Evolutionary conservation across 2,797 vertebrate genomes (phyloP).

Genomic region (Amphiprion clarkii): DNA sequence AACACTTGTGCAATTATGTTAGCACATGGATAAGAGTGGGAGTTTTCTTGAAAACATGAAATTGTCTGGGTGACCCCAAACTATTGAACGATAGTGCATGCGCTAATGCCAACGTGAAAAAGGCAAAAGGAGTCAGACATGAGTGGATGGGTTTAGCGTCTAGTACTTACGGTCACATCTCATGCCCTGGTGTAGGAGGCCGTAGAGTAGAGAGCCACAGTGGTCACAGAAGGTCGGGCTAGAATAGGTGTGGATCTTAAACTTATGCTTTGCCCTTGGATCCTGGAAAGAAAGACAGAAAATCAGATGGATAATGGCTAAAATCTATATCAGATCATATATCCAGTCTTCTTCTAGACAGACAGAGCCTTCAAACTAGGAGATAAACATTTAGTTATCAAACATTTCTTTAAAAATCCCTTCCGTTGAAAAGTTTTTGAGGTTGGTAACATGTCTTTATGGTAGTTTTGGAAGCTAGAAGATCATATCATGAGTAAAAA

Average conservation of each 20-base stretch:
- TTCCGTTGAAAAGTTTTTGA: no score
- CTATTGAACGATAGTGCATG: no score
- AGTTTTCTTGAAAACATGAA: no score
- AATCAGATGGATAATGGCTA: not conserved
- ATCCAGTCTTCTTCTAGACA: not conserved
- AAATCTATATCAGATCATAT: no score
- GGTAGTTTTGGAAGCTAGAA: no score
- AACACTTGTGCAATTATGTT: no score
- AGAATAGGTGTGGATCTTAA: slow-evolving; percentile 97
- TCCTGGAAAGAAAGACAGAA: slow-evolving; percentile 82
- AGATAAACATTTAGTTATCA: not conserved
- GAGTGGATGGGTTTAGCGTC: not conserved
- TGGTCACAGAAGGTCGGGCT: slow-evolving; percentile 99
- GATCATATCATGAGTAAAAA: no score
- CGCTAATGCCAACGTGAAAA: no score
- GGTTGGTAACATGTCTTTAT: no score
- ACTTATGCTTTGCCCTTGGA: slow-evolving; percentile 96
- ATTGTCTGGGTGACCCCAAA: no score
- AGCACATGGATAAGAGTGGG: no score
- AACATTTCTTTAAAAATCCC: not conserved
- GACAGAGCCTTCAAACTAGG: not conserved
- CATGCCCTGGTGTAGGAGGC: slow-evolving; percentile 93
- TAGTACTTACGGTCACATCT: slow-evolving; percentile 85
- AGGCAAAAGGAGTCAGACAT: no score
- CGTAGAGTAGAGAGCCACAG: slow-evolving; percentile 95